These are phyloP conservation scores for Nymphalis polychloros DNA, from an alignment of 2,888 invertebrate genomes.

Conservation along the genomic window DNA sequence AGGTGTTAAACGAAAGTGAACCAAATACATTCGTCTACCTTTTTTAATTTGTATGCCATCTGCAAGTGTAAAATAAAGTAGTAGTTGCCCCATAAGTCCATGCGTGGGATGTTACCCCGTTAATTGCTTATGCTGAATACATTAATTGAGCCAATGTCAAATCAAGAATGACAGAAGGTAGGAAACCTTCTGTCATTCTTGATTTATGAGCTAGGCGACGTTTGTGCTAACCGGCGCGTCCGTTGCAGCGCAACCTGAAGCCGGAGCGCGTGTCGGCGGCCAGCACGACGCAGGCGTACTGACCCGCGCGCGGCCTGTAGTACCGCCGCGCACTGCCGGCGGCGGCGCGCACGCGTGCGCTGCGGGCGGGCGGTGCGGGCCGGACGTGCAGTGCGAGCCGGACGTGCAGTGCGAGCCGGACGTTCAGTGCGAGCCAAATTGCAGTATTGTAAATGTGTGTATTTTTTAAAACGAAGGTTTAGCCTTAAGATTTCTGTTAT, in stretches of 20 bases:
- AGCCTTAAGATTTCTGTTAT: slow-evolving; percentile 35
- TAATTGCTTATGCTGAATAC: too few species aligned
- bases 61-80: too few species aligned
- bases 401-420: slow-evolving; percentile 33
- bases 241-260: slow-evolving; percentile 69
- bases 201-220: too few species aligned
- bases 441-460: slow-evolving; percentile 49
- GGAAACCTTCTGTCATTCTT: too few species aligned
- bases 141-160: too few species aligned
- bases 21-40: too few species aligned
- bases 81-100: too few species aligned
- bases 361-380: neutral
- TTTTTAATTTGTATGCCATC: too few species aligned
- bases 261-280: slow-evolving; percentile 71
- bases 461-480: slow-evolving; percentile 26
- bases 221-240: neutral
- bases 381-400: slow-evolving; percentile 18
- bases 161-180: too few species aligned
- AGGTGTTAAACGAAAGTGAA: too few species aligned
- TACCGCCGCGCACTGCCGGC: slow-evolving; percentile 34
- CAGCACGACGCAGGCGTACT: slow-evolving; percentile 78
- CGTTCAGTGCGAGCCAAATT: slow-evolving; percentile 48
- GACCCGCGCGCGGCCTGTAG: slow-evolving; percentile 72
- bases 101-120: too few species aligned
- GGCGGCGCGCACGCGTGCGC: neutral